phyloP scores from a whole-genome alignment of 37 sponge, comb jelly and placozoan species.

The Mnemiopsis leidyi region DNA sequence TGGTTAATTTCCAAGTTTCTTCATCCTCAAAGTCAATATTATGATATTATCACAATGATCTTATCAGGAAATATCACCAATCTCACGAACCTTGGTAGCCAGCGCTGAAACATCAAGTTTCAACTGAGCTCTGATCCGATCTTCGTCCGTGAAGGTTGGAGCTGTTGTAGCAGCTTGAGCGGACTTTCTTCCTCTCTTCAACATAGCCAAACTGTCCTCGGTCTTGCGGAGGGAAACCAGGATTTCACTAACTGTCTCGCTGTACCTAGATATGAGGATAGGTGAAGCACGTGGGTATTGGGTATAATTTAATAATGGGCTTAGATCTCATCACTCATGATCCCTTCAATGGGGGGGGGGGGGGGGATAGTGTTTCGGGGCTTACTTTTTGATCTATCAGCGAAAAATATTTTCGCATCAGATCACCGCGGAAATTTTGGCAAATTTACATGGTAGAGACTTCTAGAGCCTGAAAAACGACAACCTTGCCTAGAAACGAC shows the following conservation, averaged over 20 bases:
- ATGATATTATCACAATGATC: too few species aligned
- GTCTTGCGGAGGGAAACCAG: slow-evolving; percentile 88
- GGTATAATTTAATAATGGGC: too few species aligned
- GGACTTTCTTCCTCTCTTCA: slow-evolving; percentile 68
- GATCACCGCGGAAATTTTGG: too few species aligned
- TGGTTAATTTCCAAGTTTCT: too few species aligned
- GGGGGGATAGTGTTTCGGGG: not conserved
- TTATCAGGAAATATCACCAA: too few species aligned
- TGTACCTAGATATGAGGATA: slow-evolving; percentile 76
- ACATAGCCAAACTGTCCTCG: slow-evolving; percentile 84
- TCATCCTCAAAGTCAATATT: too few species aligned
- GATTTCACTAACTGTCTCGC: slow-evolving; percentile 74
- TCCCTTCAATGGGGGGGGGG: not conserved
- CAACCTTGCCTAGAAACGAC: too few species aligned
- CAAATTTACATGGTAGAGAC: too few species aligned
- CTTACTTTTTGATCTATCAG: too few species aligned
- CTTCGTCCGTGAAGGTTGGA: slow-evolving; percentile 76
- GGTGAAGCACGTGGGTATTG: too few species aligned
- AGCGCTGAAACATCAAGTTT: slow-evolving; percentile 79
- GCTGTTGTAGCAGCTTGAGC: not conserved
- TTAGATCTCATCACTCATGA: not conserved
- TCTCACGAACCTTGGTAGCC: slow-evolving; percentile 68
- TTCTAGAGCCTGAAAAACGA: too few species aligned
- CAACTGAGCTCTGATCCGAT: slow-evolving; percentile 91
- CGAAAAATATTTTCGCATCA: too few species aligned